phyloP scores from a whole-genome alignment of 2,113 vertebrate species.

The Saguinus imperator region DNA sequence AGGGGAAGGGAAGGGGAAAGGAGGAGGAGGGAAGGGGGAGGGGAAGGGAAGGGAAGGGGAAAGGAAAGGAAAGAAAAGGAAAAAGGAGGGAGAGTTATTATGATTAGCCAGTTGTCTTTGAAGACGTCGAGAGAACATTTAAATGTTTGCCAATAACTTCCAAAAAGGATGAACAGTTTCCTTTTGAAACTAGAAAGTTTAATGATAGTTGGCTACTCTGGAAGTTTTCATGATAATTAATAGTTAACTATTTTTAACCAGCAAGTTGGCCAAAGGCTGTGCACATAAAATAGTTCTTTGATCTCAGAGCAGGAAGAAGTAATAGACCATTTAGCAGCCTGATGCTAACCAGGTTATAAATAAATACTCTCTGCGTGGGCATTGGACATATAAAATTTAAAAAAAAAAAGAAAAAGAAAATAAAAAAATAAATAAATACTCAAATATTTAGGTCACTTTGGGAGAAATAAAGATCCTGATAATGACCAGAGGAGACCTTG shows the following conservation, averaged over 20 bases:
- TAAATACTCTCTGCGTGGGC: neutral
- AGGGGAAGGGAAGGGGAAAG: accelerated
- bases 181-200: slow-evolving; percentile 7
- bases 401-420: too few species aligned
- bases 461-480: neutral
- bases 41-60: accelerated
- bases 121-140: neutral
- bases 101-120: neutral
- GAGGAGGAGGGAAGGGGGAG: accelerated
- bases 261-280: neutral
- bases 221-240: neutral
- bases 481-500: neutral
- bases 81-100: too few species aligned
- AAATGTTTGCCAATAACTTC: neutral
- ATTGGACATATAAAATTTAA: too few species aligned
- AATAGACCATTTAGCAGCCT: neutral
- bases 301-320: neutral
- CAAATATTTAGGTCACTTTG: neutral
- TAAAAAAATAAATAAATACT: neutral
- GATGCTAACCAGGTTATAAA: neutral
- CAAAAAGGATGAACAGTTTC: neutral
- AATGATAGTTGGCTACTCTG: neutral
- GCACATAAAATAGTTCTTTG: neutral
- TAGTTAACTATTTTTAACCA: neutral
- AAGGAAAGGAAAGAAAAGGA: neutral